Conservation (phyloP, 2,888 invertebrate genomes). For the Nemurella pictetii region DNA sequence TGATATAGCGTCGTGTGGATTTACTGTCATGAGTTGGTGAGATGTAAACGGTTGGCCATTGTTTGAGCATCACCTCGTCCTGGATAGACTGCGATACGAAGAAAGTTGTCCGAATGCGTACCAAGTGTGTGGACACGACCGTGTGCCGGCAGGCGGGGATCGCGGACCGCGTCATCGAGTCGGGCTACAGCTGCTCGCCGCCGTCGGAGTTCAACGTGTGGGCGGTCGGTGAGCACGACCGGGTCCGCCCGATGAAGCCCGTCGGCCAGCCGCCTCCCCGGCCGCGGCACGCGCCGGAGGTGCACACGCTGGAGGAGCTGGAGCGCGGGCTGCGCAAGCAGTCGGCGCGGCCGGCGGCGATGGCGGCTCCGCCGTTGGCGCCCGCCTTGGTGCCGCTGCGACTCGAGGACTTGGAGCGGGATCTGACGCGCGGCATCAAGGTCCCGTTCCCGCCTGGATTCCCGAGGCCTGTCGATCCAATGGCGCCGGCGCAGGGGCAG, state of each 20-base stretch:
- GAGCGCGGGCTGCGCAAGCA: conserved; percentile 67
- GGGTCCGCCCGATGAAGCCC: neutral
- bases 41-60: no score
- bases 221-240: conserved; percentile 5
- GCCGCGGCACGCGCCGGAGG: conserved; percentile 61
- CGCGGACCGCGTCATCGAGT: neutral
- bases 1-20: no score
- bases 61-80: no score
- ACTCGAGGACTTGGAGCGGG: conserved; percentile 41
- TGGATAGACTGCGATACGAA: no score
- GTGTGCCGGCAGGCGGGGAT: conserved; percentile 2
- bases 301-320: conserved; percentile 73
- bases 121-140: no score
- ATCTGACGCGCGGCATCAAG: conserved; percentile 34
- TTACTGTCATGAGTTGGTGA: no score
- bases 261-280: neutral
- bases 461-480: neutral
- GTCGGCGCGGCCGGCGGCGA: conserved; percentile 42
- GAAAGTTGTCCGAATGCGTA: no score
- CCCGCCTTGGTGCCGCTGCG: conserved; percentile 43
- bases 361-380: conserved; percentile 45
- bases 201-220: conserved; percentile 20
- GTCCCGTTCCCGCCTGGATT: neutral
- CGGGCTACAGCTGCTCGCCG: conserved; percentile 25
- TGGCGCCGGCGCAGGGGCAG: neutral